Evolutionary conservation across 2,113 vertebrate genomes (phyloP).

Genomic region (Jaculus jaculus): DNA sequence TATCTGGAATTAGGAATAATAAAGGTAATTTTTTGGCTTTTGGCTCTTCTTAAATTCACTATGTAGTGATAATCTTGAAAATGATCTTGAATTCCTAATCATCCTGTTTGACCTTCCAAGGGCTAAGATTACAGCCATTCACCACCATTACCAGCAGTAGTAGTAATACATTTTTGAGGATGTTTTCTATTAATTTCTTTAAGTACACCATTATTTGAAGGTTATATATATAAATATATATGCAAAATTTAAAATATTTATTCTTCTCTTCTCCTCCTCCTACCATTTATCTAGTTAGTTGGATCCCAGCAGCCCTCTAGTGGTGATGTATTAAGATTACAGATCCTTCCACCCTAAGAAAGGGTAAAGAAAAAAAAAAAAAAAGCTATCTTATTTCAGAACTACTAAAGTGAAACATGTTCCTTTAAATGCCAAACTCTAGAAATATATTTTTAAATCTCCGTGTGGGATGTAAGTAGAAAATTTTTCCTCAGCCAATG

Average conservation of each 20-base stretch:
- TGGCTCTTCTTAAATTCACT: not conserved
- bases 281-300: not conserved
- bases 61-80: not conserved
- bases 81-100: not conserved
- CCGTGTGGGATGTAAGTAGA: constrained; percentile 78
- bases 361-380: constrained; percentile 51
- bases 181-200: not conserved
- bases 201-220: not conserved
- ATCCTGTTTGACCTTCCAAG: not conserved
- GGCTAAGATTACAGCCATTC: not conserved
- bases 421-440: constrained; percentile 80
- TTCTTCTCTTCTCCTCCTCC: accelerated
- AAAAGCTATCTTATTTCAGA: constrained; percentile 63
- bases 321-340: not conserved
- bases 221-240: not conserved
- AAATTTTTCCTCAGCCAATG: constrained; percentile 70
- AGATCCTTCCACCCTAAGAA: constrained; percentile 38
- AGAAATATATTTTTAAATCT: constrained; percentile 81
- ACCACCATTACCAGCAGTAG: not conserved
- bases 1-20: not conserved
- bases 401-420: constrained; percentile 71
- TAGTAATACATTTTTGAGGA: not conserved
- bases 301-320: constrained; percentile 41
- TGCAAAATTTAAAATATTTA: not conserved
- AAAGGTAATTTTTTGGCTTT: not conserved